These are phyloP conservation scores for Drosophila paucipuncta DNA, from an alignment of 2,888 invertebrate genomes.

Conservation along the genomic window DNA sequence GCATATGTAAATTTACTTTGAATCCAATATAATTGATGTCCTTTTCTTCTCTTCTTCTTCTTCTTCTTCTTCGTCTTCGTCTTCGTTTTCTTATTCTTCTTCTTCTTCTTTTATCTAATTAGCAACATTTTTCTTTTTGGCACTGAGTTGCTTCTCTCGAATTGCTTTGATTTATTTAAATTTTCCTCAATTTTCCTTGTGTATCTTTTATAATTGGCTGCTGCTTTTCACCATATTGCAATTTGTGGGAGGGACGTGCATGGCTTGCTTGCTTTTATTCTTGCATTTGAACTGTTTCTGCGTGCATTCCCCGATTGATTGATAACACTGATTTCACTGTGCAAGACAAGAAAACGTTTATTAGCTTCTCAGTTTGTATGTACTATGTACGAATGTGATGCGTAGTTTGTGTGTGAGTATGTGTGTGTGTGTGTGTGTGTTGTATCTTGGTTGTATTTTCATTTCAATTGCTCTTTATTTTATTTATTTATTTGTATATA, in stretches of 20 bases:
- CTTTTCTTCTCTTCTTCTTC: slow-evolving; percentile 11
- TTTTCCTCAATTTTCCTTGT: slow-evolving; percentile 6
- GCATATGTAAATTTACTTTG: slow-evolving; percentile 65
- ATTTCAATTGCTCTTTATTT: slow-evolving; percentile 12
- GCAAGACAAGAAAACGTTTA: slow-evolving; percentile 39
- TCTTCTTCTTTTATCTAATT: slow-evolving; percentile 22
- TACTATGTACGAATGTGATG: not conserved
- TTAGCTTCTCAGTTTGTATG: slow-evolving; percentile 39
- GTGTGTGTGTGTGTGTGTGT: slow-evolving; percentile 13
- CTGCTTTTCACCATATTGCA: slow-evolving; percentile 31
- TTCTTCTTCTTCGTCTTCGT: slow-evolving; percentile 5
- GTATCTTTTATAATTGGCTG: slow-evolving; percentile 16
- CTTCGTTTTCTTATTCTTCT: not conserved
- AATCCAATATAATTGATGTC: slow-evolving; percentile 42
- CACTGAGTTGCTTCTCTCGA: slow-evolving; percentile 1
- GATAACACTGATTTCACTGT: slow-evolving; percentile 30
- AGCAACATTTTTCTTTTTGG: slow-evolving; percentile 20
- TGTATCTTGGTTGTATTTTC: slow-evolving; percentile 28
- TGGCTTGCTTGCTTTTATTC: slow-evolving; percentile 11
- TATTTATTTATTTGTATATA: slow-evolving; percentile 6
- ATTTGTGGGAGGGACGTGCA: slow-evolving; percentile 21
- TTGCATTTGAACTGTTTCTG: slow-evolving; percentile 3
- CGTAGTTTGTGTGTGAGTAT: slow-evolving; percentile 12
- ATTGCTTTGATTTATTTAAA: slow-evolving; percentile 1
- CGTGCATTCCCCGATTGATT: slow-evolving; percentile 21